phyloP scores from a whole-genome alignment of 2,888 invertebrate genomes.

The Orthosia incerta region DNA sequence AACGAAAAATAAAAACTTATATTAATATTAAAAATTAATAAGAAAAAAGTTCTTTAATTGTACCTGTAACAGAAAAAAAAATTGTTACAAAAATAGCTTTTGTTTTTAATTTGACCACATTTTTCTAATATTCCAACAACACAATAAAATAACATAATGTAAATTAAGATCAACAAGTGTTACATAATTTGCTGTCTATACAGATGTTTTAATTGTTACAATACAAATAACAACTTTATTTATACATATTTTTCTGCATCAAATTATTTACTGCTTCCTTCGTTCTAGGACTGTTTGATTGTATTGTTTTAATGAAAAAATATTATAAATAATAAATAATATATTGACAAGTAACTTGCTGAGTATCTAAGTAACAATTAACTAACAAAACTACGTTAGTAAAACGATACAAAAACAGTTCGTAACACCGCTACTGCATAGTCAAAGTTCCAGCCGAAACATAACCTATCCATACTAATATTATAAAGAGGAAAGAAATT shows the following conservation, averaged over 20 bases:
- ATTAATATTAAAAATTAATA: too few species aligned
- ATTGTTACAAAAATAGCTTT: background rate
- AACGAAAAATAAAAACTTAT: too few species aligned
- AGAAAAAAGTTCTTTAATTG: background rate
- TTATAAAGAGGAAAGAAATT: too few species aligned
- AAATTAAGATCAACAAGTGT: background rate
- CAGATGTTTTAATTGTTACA: conserved; percentile 4
- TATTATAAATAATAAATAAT: too few species aligned
- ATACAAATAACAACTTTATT: background rate
- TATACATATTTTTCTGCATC: background rate
- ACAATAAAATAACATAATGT: background rate
- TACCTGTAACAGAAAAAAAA: background rate
- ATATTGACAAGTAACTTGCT: too few species aligned
- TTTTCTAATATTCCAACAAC: background rate
- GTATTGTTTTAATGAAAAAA: background rate
- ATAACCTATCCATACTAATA: too few species aligned
- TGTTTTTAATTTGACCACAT: too few species aligned
- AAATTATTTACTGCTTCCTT: background rate
- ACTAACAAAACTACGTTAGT: too few species aligned
- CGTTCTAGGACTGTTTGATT: background rate
- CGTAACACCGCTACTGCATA: too few species aligned
- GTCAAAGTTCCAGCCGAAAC: too few species aligned
- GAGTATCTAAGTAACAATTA: too few species aligned
- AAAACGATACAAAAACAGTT: too few species aligned
- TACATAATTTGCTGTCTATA: background rate